Percentiles rank a stretch among this genome's conserved stretches.
phyloP scores from a whole-genome alignment of 2,888 invertebrate genomes.

The Chrysopilus asiliformis region DNA sequence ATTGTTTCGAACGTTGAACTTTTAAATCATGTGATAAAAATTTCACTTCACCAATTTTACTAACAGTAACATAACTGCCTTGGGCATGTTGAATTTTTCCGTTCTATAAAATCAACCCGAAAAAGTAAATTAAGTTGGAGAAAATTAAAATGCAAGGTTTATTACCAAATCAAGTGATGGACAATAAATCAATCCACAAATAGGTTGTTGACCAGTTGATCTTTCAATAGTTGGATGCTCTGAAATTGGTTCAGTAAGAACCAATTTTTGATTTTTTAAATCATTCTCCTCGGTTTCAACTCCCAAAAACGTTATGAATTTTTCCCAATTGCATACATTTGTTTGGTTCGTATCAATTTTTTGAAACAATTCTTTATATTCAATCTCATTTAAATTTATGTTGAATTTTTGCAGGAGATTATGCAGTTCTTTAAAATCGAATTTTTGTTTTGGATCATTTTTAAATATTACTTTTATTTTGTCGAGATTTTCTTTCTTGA shows the following conservation, averaged over 20 bases:
- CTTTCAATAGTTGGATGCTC: conserved; percentile 43
- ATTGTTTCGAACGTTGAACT: conserved; percentile 47
- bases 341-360: conserved; percentile 48
- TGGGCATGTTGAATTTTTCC: too few species aligned
- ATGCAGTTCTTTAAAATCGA: conserved; percentile 23
- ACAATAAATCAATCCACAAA: conserved; percentile 50
- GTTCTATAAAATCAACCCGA: conserved; percentile 43
- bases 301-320: conserved; percentile 61
- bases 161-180: conserved; percentile 35
- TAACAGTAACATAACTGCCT: conserved; percentile 60
- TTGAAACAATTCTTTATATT: conserved; percentile 47
- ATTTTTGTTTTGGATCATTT: conserved; percentile 16
- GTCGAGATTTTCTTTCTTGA: conserved; percentile 25
- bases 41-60: conserved; percentile 62
- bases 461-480: conserved; percentile 20
- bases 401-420: conserved; percentile 19
- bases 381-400: conserved; percentile 36
- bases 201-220: conserved; percentile 55
- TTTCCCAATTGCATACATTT: conserved; percentile 54
- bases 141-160: background rate
- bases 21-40: conserved; percentile 63
- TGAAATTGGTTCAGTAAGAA: conserved; percentile 49
- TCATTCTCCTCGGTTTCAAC: conserved; percentile 58
- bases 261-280: conserved; percentile 45
- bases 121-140: conserved; percentile 3